Evolutionary conservation across 2,797 vertebrate species (phyloP).

Genomic region (Molossus molossus): DNA sequence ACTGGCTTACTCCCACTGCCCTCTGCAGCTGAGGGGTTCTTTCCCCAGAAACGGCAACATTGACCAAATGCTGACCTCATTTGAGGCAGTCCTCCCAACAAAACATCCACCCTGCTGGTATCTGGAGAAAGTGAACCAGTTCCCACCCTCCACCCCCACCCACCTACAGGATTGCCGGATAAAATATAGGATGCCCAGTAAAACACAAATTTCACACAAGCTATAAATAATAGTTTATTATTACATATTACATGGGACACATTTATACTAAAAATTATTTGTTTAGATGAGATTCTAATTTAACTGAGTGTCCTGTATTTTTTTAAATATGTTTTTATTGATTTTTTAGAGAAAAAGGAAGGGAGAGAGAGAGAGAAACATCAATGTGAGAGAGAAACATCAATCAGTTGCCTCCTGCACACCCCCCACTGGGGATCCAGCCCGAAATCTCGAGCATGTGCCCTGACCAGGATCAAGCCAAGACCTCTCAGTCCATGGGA

Average conservation of each 20-base stretch:
- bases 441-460: no score
- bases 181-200: neutral
- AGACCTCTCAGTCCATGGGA: no score
- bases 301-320: neutral
- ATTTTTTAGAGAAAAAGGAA: no score
- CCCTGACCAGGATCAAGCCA: no score
- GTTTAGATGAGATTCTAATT: conserved; percentile 21
- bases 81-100: neutral
- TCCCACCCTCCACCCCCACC: neutral
- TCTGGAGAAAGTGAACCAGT: neutral
- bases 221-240: neutral
- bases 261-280: neutral
- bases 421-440: no score
- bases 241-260: neutral
- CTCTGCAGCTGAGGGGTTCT: neutral
- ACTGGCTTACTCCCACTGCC: neutral
- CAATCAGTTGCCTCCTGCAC: no score
- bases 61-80: neutral
- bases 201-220: neutral
- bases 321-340: no score
- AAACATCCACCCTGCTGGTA: neutral
- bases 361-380: no score
- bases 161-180: neutral
- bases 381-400: no score
- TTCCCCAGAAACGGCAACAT: neutral